Evolutionary conservation across 2,113 vertebrate genomes (phyloP).

Genomic region (Actenoides lindsayi): DNA sequence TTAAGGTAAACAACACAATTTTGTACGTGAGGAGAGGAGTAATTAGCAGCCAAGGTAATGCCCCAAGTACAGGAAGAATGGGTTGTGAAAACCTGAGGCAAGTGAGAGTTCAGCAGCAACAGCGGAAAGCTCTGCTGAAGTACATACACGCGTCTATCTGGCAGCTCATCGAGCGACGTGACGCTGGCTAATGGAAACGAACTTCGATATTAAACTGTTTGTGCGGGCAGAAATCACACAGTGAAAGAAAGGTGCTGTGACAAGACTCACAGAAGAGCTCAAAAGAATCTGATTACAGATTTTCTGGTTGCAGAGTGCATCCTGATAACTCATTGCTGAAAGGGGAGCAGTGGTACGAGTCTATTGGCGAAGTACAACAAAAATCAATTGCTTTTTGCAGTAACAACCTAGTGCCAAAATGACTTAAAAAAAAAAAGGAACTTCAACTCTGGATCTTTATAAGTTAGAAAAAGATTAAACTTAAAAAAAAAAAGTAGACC

Average conservation of each 20-base stretch:
- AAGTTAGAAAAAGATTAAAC: neutral
- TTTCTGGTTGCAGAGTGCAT: conserved; percentile 7
- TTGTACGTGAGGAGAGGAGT: conserved; percentile 53
- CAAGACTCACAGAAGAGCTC: conserved; percentile 9
- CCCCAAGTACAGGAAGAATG: conserved; percentile 51
- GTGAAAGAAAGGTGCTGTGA: conserved; percentile 17
- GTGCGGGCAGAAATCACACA: conserved; percentile 6
- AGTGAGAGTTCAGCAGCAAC: conserved; percentile 49
- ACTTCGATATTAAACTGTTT: conserved; percentile 33
- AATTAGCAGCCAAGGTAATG: conserved; percentile 44
- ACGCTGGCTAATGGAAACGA: conserved; percentile 21
- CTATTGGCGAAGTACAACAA: neutral
- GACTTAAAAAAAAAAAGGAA: neutral
- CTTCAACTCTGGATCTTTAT: neutral
- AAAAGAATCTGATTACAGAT: conserved; percentile 41
- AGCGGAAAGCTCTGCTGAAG: conserved; percentile 35
- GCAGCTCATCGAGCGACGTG: conserved; percentile 47
- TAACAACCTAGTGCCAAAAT: neutral
- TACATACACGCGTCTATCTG: conserved; percentile 7
- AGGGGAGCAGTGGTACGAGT: neutral
- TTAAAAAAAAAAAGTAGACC: neutral
- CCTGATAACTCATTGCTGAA: conserved; percentile 10
- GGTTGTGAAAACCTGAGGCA: conserved; percentile 55
- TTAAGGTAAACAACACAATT: conserved; percentile 62
- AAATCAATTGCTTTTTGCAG: neutral